phyloP scores from a whole-genome alignment of 2,888 invertebrate species.

The Harpalus rufipes region DNA sequence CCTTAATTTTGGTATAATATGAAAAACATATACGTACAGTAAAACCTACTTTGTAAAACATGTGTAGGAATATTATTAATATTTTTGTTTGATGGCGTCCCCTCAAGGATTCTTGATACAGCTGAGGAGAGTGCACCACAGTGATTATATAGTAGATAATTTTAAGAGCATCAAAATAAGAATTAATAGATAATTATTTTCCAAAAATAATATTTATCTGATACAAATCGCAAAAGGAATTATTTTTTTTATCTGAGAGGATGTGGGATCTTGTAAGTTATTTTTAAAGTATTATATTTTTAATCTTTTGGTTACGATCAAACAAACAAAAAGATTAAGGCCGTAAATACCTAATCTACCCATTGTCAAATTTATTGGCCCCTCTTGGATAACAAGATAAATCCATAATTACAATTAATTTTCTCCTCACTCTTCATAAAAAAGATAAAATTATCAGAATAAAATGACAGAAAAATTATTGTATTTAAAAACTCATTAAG shows the following conservation, averaged over 20 bases:
- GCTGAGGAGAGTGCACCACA: too few species aligned
- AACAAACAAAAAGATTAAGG: background rate
- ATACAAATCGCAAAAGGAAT: background rate
- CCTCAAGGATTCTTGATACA: too few species aligned
- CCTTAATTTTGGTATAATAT: too few species aligned
- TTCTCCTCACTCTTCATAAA: background rate
- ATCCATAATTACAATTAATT: background rate
- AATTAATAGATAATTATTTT: too few species aligned
- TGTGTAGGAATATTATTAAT: too few species aligned
- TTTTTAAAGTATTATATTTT: background rate
- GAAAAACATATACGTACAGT: too few species aligned
- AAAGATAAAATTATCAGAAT: conserved; percentile 16
- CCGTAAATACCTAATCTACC: background rate
- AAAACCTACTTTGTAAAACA: too few species aligned
- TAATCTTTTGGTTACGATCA: background rate
- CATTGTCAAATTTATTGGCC: background rate
- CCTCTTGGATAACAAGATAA: background rate
- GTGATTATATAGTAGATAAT: too few species aligned
- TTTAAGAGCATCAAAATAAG: too few species aligned
- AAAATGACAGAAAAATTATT: background rate
- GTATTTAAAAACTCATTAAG: conserved; percentile 32
- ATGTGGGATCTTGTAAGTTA: background rate
- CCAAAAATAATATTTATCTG: too few species aligned
- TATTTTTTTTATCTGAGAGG: background rate
- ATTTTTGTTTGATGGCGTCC: too few species aligned